Evolutionary conservation across 2,888 invertebrate genomes (phyloP).

Genomic region (Blomia tropicalis): DNA sequence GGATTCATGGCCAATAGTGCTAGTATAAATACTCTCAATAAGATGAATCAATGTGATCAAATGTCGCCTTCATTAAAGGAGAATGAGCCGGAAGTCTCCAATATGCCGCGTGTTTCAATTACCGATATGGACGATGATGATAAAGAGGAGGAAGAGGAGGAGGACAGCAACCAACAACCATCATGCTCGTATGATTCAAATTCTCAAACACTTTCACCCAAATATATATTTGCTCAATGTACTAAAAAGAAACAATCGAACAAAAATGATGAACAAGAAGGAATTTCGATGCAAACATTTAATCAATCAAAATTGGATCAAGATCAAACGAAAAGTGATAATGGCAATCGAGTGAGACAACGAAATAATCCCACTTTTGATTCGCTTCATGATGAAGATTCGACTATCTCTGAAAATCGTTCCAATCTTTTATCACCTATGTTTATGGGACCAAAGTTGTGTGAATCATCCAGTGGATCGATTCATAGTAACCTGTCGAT

Average conservation of each 20-base stretch:
- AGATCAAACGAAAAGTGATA: not conserved
- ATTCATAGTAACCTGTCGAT: not conserved
- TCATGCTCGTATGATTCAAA: not conserved
- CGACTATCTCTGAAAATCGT: not conserved
- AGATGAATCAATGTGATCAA: not conserved
- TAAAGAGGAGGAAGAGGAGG: not conserved
- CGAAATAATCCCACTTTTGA: not conserved
- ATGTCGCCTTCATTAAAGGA: not conserved
- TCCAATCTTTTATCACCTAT: too few species aligned
- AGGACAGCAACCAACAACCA: too few species aligned
- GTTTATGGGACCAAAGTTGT: not conserved
- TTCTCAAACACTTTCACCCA: not conserved
- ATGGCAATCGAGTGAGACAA: not conserved
- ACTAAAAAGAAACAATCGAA: not conserved
- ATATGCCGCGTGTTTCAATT: not conserved
- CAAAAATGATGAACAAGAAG: not conserved
- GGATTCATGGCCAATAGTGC: not conserved
- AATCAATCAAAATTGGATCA: not conserved
- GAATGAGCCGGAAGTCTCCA: not conserved
- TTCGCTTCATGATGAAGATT: not conserved
- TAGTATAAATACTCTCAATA: not conserved
- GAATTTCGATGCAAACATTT: not conserved
- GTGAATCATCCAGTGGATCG: not conserved
- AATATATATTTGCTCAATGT: not conserved
- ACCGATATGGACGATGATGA: not conserved